A percentile compares a stretch with the other conserved stretches of the same genome.
Conservation (phyloP, 1,140 invertebrate genomes). For the Cyclargus thomasi region DNA sequence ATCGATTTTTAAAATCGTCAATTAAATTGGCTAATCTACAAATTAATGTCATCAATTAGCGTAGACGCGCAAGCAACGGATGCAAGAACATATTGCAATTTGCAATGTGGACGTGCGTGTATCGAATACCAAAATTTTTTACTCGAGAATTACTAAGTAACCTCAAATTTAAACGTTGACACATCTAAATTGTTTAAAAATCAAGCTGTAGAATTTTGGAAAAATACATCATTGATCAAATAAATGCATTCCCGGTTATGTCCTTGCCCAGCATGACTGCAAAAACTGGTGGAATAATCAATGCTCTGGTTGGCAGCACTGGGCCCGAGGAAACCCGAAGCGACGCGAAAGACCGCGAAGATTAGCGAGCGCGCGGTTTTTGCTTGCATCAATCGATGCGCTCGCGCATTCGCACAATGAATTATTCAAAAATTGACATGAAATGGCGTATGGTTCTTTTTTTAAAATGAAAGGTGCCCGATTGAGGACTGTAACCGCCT, state of each 20-base stretch:
- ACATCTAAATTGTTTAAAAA: conserved; percentile 63
- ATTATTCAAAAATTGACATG: conserved; percentile 75
- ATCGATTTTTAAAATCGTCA: conserved; percentile 32
- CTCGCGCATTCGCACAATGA: conserved; percentile 71
- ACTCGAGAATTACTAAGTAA: background rate
- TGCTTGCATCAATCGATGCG: conserved; percentile 74
- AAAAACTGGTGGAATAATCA: conserved; percentile 74
- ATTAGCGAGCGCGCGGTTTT: conserved; percentile 72
- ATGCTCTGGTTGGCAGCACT: conserved; percentile 62
- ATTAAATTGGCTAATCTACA: conserved; percentile 27
- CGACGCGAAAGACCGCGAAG: conserved; percentile 62
- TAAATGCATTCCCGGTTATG: conserved; percentile 68
- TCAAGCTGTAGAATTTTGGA: conserved; percentile 35
- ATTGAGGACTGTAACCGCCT: conserved; percentile 74
- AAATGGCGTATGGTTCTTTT: conserved; percentile 75
- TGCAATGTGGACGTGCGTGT: background rate
- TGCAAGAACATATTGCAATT: background rate
- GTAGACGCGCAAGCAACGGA: background rate
- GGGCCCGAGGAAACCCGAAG: conserved; percentile 59
- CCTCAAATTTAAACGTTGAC: conserved; percentile 31
- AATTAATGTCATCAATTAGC: background rate
- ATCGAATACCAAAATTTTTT: background rate
- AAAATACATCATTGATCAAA: conserved; percentile 72
- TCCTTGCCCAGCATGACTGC: conserved; percentile 70
- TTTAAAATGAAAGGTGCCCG: conserved; percentile 73